Evolutionary conservation across 2,888 invertebrate genomes (phyloP).

Genomic region (Cynaeus angustus): DNA sequence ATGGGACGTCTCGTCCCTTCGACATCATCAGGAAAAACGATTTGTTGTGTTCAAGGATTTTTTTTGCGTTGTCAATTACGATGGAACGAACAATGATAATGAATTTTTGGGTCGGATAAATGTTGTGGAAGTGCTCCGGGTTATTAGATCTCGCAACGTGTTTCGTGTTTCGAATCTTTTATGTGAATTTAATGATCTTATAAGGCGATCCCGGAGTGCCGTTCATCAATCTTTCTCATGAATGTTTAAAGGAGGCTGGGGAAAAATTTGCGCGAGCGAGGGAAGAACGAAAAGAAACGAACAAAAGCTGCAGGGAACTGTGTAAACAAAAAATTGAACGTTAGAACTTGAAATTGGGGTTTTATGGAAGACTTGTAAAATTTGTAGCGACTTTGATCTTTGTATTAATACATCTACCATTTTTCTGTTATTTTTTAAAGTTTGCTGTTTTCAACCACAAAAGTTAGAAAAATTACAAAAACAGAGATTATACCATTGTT

Average conservation of each 20-base stretch:
- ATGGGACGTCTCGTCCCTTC: slow-evolving; percentile 12
- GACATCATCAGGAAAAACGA: slow-evolving; percentile 5
- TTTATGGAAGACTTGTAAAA: too few relatives aligned
- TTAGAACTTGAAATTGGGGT: neutral
- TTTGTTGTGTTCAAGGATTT: neutral
- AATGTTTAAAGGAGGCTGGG: slow-evolving; percentile 37
- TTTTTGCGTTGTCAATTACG: slow-evolving; percentile 6
- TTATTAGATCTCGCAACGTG: slow-evolving; percentile 40
- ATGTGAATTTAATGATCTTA: slow-evolving; percentile 41
- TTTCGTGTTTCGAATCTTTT: slow-evolving; percentile 44
- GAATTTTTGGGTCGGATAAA: slow-evolving; percentile 36
- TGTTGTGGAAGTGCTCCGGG: slow-evolving; percentile 35
- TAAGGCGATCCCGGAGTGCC: slow-evolving; percentile 28
- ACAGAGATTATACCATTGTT: too few relatives aligned
- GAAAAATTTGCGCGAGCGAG: slow-evolving; percentile 21
- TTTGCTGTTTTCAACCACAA: too few relatives aligned
- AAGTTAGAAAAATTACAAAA: too few relatives aligned
- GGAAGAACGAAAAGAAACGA: neutral
- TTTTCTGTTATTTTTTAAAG: too few relatives aligned
- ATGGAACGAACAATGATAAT: slow-evolving; percentile 26
- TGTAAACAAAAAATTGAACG: neutral
- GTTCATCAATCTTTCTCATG: slow-evolving; percentile 36
- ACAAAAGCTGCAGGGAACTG: neutral
- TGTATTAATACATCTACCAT: too few relatives aligned
- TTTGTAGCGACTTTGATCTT: too few relatives aligned